These are phyloP conservation scores for Eristalis tenax DNA, from an alignment of 2,888 invertebrate genomes.

Conservation along the genomic window DNA sequence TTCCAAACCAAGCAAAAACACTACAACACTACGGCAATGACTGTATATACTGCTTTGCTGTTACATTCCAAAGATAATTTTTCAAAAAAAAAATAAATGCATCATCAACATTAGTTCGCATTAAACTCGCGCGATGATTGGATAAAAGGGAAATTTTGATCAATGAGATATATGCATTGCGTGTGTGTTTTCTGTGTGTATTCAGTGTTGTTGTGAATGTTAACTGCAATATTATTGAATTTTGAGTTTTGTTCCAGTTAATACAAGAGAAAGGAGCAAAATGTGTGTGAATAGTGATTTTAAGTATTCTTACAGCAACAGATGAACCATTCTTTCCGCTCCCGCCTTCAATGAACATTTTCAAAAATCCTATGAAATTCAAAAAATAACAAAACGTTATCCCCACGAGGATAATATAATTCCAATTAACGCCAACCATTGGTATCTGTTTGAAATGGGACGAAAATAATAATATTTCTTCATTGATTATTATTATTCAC, in stretches of 20 bases:
- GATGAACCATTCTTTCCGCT: slow-evolving; percentile 98
- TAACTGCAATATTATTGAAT: not conserved
- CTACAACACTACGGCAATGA: slow-evolving; percentile 45
- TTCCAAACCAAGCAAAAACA: slow-evolving; percentile 38
- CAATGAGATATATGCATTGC: not conserved
- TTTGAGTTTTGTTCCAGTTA: not conserved
- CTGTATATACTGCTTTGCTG: not conserved
- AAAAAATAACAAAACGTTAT: slow-evolving; percentile 79
- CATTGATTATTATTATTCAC: slow-evolving; percentile 25
- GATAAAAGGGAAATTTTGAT: not conserved
- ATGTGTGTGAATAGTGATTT: not conserved
- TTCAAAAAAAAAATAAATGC: not conserved
- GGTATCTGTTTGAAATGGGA: slow-evolving; percentile 78
- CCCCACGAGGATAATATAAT: slow-evolving; percentile 79
- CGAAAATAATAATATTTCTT: slow-evolving; percentile 68
- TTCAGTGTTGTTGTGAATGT: not conserved
- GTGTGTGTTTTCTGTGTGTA: not conserved
- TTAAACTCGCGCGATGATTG: not conserved
- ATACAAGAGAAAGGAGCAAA: slow-evolving; percentile 6
- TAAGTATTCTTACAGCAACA: slow-evolving; percentile 86
- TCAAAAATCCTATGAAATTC: slow-evolving; percentile 86
- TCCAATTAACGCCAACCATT: slow-evolving; percentile 79
- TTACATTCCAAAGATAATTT: not conserved
- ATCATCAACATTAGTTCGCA: not conserved
- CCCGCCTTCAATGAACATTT: slow-evolving; percentile 90